Evolutionary conservation across 2,113 vertebrate genomes (phyloP).

Genomic region (Prionailurus viverrinus): DNA sequence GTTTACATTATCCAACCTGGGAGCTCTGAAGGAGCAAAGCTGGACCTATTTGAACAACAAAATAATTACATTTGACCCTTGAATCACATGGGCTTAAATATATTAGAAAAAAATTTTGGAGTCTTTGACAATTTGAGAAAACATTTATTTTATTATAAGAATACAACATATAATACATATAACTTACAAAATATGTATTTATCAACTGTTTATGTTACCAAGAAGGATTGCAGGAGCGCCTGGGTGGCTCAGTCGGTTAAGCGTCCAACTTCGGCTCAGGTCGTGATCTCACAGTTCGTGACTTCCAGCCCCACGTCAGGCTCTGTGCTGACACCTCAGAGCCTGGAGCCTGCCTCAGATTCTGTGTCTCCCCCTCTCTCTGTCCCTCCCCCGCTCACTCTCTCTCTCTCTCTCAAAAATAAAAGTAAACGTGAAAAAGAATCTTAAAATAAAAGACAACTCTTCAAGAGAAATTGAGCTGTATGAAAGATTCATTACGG

Average conservation of each 20-base stretch:
- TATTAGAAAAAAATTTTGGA: neutral
- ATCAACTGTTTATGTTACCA: neutral
- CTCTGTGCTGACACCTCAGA: too few relatives aligned
- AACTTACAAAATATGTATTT: neutral
- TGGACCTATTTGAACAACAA: neutral
- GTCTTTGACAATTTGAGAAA: neutral
- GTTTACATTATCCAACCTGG: neutral
- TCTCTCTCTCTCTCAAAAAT: too few relatives aligned
- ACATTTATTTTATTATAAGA: neutral
- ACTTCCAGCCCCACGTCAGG: too few relatives aligned
- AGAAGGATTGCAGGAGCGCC: neutral
- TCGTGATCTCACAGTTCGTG: too few relatives aligned
- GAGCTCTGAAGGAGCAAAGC: neutral
- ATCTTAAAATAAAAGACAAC: neutral
- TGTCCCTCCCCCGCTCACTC: too few relatives aligned
- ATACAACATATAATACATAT: neutral
- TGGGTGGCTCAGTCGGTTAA: too few relatives aligned
- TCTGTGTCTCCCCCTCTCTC: too few relatives aligned
- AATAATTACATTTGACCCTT: neutral
- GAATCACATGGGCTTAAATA: neutral
- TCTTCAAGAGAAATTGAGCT: neutral
- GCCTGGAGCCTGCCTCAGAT: too few relatives aligned
- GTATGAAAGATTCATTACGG: neutral
- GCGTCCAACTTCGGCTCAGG: rapidly evolving
- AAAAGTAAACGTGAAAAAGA: neutral